Evolutionary conservation across 2,113 vertebrate species (phyloP).

Genomic region (Collichthys lucidus): DNA sequence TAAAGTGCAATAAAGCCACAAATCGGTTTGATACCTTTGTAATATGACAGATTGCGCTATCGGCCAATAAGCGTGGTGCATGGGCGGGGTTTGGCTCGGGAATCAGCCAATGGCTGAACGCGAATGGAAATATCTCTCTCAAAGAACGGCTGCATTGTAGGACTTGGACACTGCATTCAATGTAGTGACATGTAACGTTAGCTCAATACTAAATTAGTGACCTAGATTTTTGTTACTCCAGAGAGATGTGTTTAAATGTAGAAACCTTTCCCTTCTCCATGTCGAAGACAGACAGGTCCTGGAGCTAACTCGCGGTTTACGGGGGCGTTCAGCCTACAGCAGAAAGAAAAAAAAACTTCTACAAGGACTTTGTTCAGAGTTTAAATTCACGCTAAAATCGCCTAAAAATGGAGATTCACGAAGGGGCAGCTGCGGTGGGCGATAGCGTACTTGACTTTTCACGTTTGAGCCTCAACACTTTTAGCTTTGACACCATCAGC

Average conservation of each 20-base stretch:
- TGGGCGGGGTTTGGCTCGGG: constrained; percentile 44
- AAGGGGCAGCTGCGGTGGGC: constrained; percentile 62
- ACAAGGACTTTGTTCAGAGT: constrained; percentile 14
- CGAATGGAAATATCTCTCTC: background rate
- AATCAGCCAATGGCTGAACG: constrained; percentile 55
- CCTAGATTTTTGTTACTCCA: background rate
- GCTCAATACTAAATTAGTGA: background rate
- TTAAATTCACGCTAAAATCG: constrained; percentile 10
- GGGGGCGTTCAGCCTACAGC: constrained; percentile 1
- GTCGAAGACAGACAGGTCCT: background rate
- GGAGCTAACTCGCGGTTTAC: constrained; percentile 41
- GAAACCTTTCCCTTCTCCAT: background rate
- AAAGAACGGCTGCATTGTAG: background rate
- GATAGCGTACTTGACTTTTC: constrained; percentile 86
- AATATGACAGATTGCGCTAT: constrained; percentile 16
- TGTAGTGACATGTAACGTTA: background rate
- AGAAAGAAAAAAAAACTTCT: constrained; percentile 4
- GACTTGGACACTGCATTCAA: background rate
- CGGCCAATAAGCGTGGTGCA: constrained; percentile 44
- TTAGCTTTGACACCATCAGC: constrained; percentile 77
- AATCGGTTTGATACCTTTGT: background rate
- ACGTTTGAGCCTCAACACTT: constrained; percentile 80
- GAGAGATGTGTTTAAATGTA: constrained; percentile 48
- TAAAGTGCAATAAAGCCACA: constrained; percentile 18
- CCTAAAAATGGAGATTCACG: constrained; percentile 80